Evolutionary conservation across 1,140 invertebrate species (phyloP).

Genomic region (Ceratosolen fusciceps): DNA sequence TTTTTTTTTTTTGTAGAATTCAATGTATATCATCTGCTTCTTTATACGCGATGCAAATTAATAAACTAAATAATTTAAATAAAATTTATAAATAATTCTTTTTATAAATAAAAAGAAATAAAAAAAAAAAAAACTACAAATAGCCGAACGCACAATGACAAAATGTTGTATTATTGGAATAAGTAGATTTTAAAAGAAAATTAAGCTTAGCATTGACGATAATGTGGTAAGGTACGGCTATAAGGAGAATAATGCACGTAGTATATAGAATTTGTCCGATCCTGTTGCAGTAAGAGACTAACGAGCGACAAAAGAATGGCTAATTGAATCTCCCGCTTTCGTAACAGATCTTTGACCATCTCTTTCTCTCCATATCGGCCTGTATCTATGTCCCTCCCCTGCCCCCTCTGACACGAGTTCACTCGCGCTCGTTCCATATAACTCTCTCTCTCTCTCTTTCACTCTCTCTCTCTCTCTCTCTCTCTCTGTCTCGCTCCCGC

Average conservation of each 20-base stretch:
- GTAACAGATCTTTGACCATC: constrained; percentile 14
- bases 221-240: not conserved
- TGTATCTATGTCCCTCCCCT: too few species aligned
- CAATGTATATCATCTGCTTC: too few species aligned
- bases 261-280: not conserved
- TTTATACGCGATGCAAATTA: too few species aligned
- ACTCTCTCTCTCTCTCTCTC: not conserved
- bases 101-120: too few species aligned
- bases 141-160: not conserved
- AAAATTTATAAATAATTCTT: too few species aligned
- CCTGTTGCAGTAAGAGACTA: constrained; percentile 12
- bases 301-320: constrained; percentile 46
- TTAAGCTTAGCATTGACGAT: constrained; percentile 36
- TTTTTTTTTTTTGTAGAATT: too few species aligned
- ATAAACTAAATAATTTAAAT: too few species aligned
- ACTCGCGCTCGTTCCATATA: not conserved
- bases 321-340: constrained; percentile 44
- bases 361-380: not conserved
- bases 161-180: not conserved
- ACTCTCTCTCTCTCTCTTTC: not conserved
- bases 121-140: not conserved
- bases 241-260: too few species aligned
- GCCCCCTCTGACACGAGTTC: too few species aligned
- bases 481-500: not conserved
- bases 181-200: constrained; percentile 24